Evolutionary conservation across 1,140 invertebrate genomes (phyloP).

Genomic region (Ladona fulva): DNA sequence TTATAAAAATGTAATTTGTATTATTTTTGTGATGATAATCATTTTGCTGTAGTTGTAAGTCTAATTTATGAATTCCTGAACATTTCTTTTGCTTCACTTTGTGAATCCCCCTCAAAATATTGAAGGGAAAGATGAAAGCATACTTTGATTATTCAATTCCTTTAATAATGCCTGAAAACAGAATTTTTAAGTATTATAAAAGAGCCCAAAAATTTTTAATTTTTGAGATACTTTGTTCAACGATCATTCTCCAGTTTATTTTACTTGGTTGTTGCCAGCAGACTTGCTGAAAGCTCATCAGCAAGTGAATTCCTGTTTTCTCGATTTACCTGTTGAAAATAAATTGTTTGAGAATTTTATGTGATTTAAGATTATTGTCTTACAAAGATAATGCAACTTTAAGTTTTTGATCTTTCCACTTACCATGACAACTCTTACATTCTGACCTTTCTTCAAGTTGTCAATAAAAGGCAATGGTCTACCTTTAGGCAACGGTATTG

Average conservation of each 20-base stretch:
- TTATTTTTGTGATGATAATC: too few relatives aligned
- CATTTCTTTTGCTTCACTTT: too few relatives aligned
- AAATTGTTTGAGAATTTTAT: background rate
- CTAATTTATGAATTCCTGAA: too few relatives aligned
- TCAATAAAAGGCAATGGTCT: conserved; percentile 37
- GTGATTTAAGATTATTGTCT: background rate
- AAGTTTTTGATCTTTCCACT: background rate
- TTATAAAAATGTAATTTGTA: too few relatives aligned
- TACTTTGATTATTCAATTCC: too few relatives aligned
- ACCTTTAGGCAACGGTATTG: conserved; percentile 42
- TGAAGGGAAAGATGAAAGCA: too few relatives aligned
- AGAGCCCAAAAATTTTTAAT: too few relatives aligned
- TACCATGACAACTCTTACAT: background rate
- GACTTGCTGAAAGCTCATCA: background rate
- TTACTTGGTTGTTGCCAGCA: background rate
- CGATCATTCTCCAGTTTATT: background rate
- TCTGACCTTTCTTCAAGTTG: background rate
- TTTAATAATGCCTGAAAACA: too few relatives aligned
- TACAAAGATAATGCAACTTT: background rate
- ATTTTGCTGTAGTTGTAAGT: too few relatives aligned
- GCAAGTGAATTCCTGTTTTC: background rate
- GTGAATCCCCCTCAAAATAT: too few relatives aligned
- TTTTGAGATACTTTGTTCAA: background rate
- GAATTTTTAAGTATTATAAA: too few relatives aligned
- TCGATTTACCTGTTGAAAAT: background rate